Base-by-base conservation (phyloP, 2,888 invertebrate species). In the Acronicta aceris region DNA sequence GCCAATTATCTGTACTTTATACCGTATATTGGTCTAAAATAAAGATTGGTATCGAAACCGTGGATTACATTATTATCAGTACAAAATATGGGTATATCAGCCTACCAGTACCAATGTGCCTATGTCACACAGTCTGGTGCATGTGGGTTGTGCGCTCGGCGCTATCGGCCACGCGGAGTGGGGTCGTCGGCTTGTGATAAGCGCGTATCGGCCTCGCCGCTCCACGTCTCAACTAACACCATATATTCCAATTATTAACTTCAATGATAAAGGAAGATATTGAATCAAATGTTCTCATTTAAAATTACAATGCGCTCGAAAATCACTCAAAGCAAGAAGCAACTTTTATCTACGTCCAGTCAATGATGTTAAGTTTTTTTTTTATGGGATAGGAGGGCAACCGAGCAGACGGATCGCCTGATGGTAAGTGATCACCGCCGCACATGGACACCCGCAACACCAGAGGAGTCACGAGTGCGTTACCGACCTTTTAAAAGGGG, bases 151-250 rank as follows among this genome's bases (percentile, higher is more conserved):
- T 61, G 60, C 62, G 66, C 74, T 33, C 49, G 59, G 61, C 61
- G 66, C 74, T 79, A 78, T 78, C 79, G 61, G 65, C 51, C 66
- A 70, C 62, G 47, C 62, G 47, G 60, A 62, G 75, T 79, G 84
- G 84, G 84, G 82, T 84, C 83, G 84, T 74, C 84, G 84, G 73
- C 84, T 84, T 64, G 49, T 68, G 82, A 82, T 82, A 82, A 81
- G 71, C 70, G 63, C 69, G 21, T 81, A 81, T 81, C 82, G 67
- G 58, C 60, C 78, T 76, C 78, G 81, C 74, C 71, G 62, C 77
- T 79, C 71, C 77, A 73, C 71, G 80, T 79, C 79, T 76, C 78
- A 76, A 80, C 74, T 74, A 78, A 71, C 70, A 79, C 79, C 75
- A 81, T 79, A 66, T 65, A 75, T 73, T 81, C 79, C 74, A 78